These are phyloP conservation scores for Drosophila melanica DNA, from an alignment of 1,140 invertebrate genomes.

Conservation along the genomic window DNA sequence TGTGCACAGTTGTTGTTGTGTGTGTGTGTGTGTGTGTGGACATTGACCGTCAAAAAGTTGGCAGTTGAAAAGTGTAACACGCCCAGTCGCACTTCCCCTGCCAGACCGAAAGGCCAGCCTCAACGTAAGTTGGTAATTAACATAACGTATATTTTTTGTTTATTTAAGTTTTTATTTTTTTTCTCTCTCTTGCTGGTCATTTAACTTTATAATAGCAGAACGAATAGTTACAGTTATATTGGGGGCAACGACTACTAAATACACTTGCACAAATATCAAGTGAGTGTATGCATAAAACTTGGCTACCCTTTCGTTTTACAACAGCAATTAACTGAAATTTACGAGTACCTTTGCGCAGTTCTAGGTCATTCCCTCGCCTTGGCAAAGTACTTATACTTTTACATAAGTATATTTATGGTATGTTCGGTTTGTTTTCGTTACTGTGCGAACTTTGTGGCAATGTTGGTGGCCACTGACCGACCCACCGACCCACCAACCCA, in stretches of 20 bases:
- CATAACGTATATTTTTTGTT: conserved; percentile 21
- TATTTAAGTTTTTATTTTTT: background rate
- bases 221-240: background rate
- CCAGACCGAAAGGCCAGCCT: background rate
- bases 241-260: background rate
- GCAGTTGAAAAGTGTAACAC: conserved; percentile 50
- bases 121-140: conserved; percentile 39
- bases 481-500: background rate
- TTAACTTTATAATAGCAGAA: background rate
- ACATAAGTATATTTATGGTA: conserved; percentile 6
- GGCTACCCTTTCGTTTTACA: background rate
- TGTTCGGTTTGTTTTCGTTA: background rate
- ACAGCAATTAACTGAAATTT: no score
- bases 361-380: background rate
- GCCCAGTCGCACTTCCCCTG: conserved; percentile 28
- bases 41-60: conserved; percentile 59
- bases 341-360: background rate
- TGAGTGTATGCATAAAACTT: background rate
- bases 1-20: background rate
- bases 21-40: conserved; percentile 31
- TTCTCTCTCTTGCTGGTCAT: no score
- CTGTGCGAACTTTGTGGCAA: background rate
- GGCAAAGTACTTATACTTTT: background rate
- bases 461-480: background rate
- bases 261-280: background rate